Conservation (phyloP, 2,797 vertebrate species). For the Manis pentadactyla region DNA sequence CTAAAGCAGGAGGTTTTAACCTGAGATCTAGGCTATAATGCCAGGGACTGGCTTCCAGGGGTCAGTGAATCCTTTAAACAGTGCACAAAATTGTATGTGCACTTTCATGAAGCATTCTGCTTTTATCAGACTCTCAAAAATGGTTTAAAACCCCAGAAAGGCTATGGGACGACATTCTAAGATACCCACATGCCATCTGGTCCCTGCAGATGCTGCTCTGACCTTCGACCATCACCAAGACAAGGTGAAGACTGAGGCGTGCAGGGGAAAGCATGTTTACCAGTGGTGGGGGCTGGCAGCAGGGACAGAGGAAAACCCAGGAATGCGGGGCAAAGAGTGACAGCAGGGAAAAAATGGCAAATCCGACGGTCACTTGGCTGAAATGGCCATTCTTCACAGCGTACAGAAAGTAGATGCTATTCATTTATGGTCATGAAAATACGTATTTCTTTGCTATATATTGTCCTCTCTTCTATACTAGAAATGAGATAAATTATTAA, state of each 20-base stretch:
- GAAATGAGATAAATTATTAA: neutral
- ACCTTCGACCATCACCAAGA: neutral
- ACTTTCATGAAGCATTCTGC: neutral
- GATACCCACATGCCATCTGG: neutral
- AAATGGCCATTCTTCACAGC: neutral
- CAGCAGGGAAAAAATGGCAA: neutral
- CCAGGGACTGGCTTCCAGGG: neutral
- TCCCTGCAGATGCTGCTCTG: neutral
- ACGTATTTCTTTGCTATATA: neutral
- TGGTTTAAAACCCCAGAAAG: neutral
- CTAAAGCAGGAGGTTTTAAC: neutral
- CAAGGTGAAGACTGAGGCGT: neutral
- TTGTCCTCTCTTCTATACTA: neutral
- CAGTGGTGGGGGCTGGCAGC: neutral
- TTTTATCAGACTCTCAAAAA: neutral
- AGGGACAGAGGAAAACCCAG: neutral
- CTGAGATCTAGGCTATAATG: neutral
- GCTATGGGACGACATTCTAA: neutral
- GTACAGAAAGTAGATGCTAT: neutral
- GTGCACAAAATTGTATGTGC: neutral
- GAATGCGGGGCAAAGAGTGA: neutral
- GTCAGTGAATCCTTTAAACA: neutral
- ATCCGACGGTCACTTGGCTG: no score
- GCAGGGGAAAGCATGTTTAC: neutral
- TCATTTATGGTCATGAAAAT: neutral